A percentile compares a stretch with the other conserved stretches of the same genome.
phyloP scores from a whole-genome alignment of 2,113 vertebrate species.

The Zosterops pallidus region DNA sequence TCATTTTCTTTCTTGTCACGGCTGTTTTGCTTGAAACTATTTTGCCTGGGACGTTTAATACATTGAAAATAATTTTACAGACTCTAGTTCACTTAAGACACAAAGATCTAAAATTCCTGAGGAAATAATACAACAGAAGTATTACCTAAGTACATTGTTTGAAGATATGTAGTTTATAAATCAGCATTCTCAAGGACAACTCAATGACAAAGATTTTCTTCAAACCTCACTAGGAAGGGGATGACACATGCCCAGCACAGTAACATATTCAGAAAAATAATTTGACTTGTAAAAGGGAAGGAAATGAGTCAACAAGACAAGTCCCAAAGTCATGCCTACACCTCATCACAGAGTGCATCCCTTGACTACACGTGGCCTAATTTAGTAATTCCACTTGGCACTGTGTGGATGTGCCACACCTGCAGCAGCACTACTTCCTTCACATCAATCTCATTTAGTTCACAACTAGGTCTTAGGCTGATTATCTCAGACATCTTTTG shows the following conservation, averaged over 20 bases:
- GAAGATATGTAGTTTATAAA: not conserved
- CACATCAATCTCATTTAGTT: not conserved
- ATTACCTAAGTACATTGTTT: not conserved
- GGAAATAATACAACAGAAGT: not conserved
- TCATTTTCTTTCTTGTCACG: not conserved
- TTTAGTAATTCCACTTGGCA: not conserved
- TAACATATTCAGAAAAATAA: not conserved
- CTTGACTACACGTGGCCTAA: rapidly evolving
- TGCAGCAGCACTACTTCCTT: not conserved
- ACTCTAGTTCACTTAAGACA: not conserved
- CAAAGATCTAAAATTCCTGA: not conserved
- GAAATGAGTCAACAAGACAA: not conserved
- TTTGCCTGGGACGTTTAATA: not conserved
- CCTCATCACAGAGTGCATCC: not conserved
- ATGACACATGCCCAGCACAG: not conserved
- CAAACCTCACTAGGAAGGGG: not conserved
- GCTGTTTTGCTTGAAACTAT: not conserved
- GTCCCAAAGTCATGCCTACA: not conserved
- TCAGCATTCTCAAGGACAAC: not conserved
- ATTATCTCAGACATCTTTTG: not conserved
- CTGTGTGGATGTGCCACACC: not conserved
- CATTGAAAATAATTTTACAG: not conserved
- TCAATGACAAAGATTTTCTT: not conserved
- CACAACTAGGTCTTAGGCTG: not conserved
- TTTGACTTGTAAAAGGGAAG: not conserved